Evolutionary conservation across 92 coral and sea anemone species (phyloP), one percentile per base, ranked within the genome.

Genomic region (Umimayanthus kanabou): DNA sequence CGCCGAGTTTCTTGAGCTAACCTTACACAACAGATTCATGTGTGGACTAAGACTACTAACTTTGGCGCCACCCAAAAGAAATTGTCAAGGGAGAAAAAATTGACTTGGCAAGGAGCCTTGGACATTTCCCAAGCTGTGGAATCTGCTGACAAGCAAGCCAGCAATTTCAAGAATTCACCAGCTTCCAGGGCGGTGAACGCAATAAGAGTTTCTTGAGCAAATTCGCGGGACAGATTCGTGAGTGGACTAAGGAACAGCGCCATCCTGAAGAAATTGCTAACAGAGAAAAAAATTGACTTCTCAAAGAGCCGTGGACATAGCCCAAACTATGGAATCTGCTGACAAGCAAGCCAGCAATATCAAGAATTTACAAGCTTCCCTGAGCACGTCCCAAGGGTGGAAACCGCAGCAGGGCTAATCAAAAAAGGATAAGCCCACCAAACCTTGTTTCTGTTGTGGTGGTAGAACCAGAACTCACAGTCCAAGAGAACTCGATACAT

Each of bases 371-470:
- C 29, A 39, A 45, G 81, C 81, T 29, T 45, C 33, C 25, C 10
- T 5, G 33, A 64, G 76, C 76, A 81, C 29, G 76, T 45, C 86
- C 55, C 26, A 30, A 82, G 69, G 30, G 33, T 37, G 33, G 76
- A 16, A 81, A 81, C 33, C 73, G 86, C 67, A 58, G 64, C 76
- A 77, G 81, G 86, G 6, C 85, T 42, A 20, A 81, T 49, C 67
- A 81, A 26, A 58, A 61, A 58, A 81, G 23, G 9, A 15, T 30
- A 82, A 26, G 76, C 20, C 29, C 29, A 55, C 77, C 71, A 82
- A 82, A 33, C 49, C 70, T 3, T 88, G 85, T 84, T 85, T 78
- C 47, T 47, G 83, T 58, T 85, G 92, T 90, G 92, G 92, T 67
- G 89, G 89, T 28, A 80, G n/a, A n/a, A n/a, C n/a, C n/a, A n/a